These are phyloP conservation scores for Saccostrea glomerata DNA, from an alignment of 1,140 invertebrate species.

Conservation along the genomic window DNA sequence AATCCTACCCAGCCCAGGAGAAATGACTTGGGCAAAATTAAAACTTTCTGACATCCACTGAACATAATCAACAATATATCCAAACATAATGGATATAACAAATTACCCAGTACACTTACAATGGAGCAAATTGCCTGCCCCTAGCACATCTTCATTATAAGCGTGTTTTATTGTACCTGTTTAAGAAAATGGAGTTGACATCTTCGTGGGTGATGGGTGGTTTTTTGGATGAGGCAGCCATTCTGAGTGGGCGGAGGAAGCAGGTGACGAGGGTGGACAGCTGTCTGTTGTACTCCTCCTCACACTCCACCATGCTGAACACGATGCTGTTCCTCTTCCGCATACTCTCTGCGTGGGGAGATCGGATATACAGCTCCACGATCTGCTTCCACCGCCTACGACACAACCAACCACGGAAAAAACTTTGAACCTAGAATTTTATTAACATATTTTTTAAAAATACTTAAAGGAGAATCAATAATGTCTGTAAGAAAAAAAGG, in stretches of 20 bases:
- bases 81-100: too few species aligned
- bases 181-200: conserved; percentile 96
- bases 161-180: conserved; percentile 80
- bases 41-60: too few species aligned
- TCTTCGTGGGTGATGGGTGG: conserved; percentile 96
- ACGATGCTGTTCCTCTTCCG: conserved; percentile 95
- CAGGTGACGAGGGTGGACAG: conserved; percentile 95
- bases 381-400: conserved; percentile 97
- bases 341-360: conserved; percentile 96
- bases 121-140: too few species aligned
- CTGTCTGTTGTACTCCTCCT: conserved; percentile 92
- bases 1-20: too few species aligned
- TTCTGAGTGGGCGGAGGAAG: conserved; percentile 94
- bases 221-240: conserved; percentile 94
- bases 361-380: conserved; percentile 96
- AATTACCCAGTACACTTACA: too few species aligned
- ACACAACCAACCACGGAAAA: conserved; percentile 96
- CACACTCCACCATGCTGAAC: conserved; percentile 82
- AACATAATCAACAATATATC: too few species aligned
- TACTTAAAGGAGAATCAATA: too few species aligned
- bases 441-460: background rate
- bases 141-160: too few species aligned
- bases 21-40: too few species aligned
- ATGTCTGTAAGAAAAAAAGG: too few species aligned
- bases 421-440: conserved; percentile 87